Evolutionary conservation across 2,113 vertebrate genomes (phyloP).

Genomic region (Hassar affinis): DNA sequence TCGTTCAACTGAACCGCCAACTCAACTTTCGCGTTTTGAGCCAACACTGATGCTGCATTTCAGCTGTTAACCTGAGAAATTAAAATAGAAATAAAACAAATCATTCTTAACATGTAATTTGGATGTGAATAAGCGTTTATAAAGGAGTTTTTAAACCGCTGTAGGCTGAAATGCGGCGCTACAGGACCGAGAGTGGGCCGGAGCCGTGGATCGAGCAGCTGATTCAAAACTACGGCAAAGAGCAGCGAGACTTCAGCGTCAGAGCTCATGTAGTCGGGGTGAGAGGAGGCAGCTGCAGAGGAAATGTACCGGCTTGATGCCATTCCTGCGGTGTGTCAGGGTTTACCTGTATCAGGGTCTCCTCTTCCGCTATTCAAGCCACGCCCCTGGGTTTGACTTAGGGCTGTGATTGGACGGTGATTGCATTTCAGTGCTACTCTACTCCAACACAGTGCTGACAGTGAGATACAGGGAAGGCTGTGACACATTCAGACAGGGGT

Average conservation of each 20-base stretch:
- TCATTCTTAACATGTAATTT: neutral
- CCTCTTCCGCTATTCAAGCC: neutral
- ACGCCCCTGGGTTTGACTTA: neutral
- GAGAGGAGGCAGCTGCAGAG: neutral
- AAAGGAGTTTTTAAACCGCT: neutral
- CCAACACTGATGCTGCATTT: too few relatives aligned
- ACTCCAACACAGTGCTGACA: neutral
- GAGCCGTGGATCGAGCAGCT: conserved; percentile 48
- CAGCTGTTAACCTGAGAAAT: neutral
- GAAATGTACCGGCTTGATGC: too few relatives aligned
- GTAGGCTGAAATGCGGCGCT: conserved; percentile 9
- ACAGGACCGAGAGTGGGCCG: neutral
- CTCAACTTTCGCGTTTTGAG: neutral
- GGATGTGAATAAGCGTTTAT: neutral
- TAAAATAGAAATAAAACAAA: too few relatives aligned
- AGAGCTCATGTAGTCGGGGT: conserved; percentile 44
- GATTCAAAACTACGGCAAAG: conserved; percentile 32
- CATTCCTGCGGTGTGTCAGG: too few relatives aligned
- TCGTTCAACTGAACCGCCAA: neutral
- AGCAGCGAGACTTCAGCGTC: neutral
- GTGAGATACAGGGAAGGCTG: neutral
- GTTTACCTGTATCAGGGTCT: too few relatives aligned
- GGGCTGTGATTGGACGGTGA: too few relatives aligned
- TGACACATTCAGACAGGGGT: neutral
- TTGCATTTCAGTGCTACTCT: neutral